These are phyloP conservation scores for Achatina immaculata DNA, from an alignment of 1,140 invertebrate genomes.

Conservation along the genomic window DNA sequence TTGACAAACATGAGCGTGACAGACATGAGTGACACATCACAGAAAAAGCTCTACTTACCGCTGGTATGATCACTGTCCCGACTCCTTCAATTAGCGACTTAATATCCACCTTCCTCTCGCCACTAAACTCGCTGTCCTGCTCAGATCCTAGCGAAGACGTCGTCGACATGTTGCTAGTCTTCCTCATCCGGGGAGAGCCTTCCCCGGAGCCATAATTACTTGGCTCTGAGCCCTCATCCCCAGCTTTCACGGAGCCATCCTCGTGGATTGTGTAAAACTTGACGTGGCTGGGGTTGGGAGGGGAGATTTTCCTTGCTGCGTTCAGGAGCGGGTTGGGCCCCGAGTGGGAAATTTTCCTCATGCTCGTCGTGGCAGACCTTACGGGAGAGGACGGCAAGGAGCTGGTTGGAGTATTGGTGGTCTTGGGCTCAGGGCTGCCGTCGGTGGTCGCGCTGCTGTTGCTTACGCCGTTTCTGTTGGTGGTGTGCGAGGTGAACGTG, in stretches of 20 bases:
- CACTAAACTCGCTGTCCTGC: conserved; percentile 38
- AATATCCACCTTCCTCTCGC: conserved; percentile 53
- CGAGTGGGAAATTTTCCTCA: conserved; percentile 10
- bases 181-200: conserved; percentile 43
- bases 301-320: not conserved
- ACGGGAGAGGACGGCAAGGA: conserved; percentile 10
- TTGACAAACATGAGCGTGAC: too few species aligned
- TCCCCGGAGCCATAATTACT: conserved; percentile 37
- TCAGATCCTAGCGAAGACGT: conserved; percentile 53
- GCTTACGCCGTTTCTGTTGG: not conserved
- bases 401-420: not conserved
- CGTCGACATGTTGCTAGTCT: conserved; percentile 54
- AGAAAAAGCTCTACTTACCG: conserved; percentile 61
- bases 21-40: too few species aligned
- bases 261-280: not conserved
- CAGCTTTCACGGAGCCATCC: not conserved
- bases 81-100: conserved; percentile 57
- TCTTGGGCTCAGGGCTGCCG: not conserved
- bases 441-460: not conserved
- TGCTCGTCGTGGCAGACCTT: not conserved
- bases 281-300: conserved; percentile 8
- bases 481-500: not conserved
- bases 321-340: not conserved
- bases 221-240: conserved; percentile 22
- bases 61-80: conserved; percentile 56